Percentiles rank a stretch among this genome's conserved stretches.
phyloP scores from a whole-genome alignment of 2,888 invertebrate species.

The Scrobipalpa atriplicella region DNA sequence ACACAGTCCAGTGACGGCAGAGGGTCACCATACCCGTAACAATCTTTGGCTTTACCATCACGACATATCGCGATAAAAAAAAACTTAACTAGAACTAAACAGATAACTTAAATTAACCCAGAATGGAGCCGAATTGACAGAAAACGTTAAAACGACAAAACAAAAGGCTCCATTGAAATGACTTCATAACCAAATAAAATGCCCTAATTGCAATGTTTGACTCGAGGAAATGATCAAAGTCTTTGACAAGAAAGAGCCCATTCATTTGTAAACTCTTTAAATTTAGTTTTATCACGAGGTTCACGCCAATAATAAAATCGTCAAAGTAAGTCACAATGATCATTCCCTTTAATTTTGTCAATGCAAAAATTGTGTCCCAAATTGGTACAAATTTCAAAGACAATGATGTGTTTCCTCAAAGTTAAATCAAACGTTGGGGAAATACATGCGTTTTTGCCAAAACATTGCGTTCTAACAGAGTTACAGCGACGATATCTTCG shows the following conservation, averaged over 20 bases:
- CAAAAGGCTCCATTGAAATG: conserved; percentile 28
- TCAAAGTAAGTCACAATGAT: not conserved
- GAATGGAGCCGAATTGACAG: conserved; percentile 55
- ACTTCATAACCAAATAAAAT: not conserved
- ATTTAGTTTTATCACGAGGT: conserved; percentile 26
- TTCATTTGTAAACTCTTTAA: not conserved
- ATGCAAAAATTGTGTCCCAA: not conserved
- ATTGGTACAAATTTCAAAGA: not conserved
- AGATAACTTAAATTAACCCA: conserved; percentile 54
- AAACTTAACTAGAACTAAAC: conserved; percentile 53
- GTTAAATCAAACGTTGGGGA: not conserved
- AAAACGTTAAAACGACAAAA: conserved; percentile 41
- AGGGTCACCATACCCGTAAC: conserved; percentile 83
- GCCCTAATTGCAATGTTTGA: conserved; percentile 32
- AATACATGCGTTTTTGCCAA: conserved; percentile 34
- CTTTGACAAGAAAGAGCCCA: not conserved
- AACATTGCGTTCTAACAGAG: conserved; percentile 46
- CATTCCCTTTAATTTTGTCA: conserved; percentile 2
- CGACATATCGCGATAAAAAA: conserved; percentile 78
- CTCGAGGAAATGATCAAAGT: conserved; percentile 26
- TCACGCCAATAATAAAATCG: conserved; percentile 1
- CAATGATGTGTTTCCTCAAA: not conserved
- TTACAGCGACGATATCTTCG: conserved; percentile 49
- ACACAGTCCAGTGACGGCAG: conserved; percentile 78
- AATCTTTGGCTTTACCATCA: conserved; percentile 84